phyloP scores from a whole-genome alignment of 2,888 invertebrate species.

The Orthonychiurus folsomi region DNA sequence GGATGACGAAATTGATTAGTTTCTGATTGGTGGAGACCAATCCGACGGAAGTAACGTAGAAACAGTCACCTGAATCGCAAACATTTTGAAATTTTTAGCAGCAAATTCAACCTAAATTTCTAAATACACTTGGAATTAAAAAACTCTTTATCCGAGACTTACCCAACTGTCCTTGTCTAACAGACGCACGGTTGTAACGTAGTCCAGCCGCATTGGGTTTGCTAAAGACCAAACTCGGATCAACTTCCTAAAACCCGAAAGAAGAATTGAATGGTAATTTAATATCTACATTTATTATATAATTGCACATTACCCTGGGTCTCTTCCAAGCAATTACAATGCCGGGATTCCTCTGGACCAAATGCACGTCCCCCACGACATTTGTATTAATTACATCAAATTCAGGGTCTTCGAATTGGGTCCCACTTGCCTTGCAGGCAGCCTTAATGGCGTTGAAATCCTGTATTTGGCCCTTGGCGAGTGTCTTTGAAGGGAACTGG shows the following conservation, averaged over 20 bases:
- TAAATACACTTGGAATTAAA: no score
- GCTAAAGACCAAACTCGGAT: not conserved
- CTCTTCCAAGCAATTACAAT: not conserved
- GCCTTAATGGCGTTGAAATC: not conserved
- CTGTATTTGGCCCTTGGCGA: not conserved
- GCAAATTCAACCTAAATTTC: not conserved
- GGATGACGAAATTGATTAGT: not conserved
- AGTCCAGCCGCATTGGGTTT: not conserved
- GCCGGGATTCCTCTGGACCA: no score
- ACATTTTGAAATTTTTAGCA: not conserved
- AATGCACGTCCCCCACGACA: not conserved
- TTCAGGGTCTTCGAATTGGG: conserved; percentile 2
- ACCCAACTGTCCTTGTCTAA: not conserved
- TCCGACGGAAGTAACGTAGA: not conserved
- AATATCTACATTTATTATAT: no score
- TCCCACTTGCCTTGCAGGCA: not conserved
- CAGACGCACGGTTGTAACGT: not conserved
- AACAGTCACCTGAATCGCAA: conserved; percentile 2
- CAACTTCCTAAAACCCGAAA: not conserved
- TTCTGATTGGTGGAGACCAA: not conserved
- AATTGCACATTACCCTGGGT: conserved; percentile 5
- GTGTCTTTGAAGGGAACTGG: not conserved
- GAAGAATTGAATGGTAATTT: not conserved
- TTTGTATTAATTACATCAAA: not conserved
- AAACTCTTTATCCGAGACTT: not conserved